Conservation (phyloP, 2,797 vertebrate genomes). For the Channa striata region DNA sequence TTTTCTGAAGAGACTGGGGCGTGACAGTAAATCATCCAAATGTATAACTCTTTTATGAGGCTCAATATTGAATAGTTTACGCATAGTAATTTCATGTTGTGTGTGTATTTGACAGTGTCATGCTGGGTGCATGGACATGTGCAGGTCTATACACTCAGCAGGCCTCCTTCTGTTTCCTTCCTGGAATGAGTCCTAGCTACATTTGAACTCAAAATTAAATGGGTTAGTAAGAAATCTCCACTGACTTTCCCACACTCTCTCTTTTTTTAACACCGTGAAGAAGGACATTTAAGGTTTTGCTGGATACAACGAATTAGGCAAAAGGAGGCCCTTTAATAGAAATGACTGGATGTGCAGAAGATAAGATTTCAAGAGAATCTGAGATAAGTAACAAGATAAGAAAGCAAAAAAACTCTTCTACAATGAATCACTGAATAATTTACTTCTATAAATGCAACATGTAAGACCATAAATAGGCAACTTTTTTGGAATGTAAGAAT, state of each 20-base stretch:
- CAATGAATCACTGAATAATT: neutral
- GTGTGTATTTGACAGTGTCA: slow-evolving; percentile 13
- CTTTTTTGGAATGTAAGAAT: slow-evolving; percentile 6
- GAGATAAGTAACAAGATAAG: neutral
- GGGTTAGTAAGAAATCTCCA: slow-evolving; percentile 31
- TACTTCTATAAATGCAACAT: neutral
- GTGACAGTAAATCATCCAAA: slow-evolving; percentile 46
- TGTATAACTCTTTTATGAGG: neutral
- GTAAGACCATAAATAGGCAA: neutral
- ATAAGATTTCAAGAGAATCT: neutral
- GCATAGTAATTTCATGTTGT: slow-evolving; percentile 45
- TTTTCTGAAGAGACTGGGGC: slow-evolving; percentile 19
- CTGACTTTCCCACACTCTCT: slow-evolving; percentile 5
- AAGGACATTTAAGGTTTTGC: slow-evolving; percentile 14
- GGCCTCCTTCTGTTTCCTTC: slow-evolving; percentile 14
- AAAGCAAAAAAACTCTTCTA: neutral
- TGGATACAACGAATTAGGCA: neutral
- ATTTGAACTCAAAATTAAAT: slow-evolving; percentile 52
- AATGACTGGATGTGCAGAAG: neutral
- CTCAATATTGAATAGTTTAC: slow-evolving; percentile 54
- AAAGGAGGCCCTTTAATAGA: neutral
- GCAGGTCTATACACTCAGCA: slow-evolving; percentile 7
- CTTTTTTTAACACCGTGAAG: neutral
- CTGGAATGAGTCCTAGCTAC: slow-evolving; percentile 52
- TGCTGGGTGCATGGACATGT: too few species aligned